Percentiles rank a stretch among this genome's conserved stretches.
These are phyloP conservation scores for Nothocercus nigrocapillus DNA, from an alignment of 2,113 vertebrate genomes.

Conservation along the genomic window DNA sequence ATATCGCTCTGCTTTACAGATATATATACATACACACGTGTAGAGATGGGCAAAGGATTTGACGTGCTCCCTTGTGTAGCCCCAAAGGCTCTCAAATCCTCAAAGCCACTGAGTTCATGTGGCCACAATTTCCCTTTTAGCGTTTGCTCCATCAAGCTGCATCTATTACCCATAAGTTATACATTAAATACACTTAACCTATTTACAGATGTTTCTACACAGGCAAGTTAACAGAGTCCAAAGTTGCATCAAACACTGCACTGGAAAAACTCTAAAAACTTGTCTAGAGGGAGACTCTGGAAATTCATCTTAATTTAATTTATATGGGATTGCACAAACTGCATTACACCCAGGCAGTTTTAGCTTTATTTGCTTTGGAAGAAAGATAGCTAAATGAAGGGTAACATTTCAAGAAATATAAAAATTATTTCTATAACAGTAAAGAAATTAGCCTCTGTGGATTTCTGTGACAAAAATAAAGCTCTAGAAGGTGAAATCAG, in stretches of 20 bases:
- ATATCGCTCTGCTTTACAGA: background rate
- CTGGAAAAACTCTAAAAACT: background rate
- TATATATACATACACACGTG: fast-evolving
- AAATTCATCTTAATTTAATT: background rate
- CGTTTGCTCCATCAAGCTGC: background rate
- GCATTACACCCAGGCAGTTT: background rate
- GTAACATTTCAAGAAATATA: background rate
- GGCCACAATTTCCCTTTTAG: background rate
- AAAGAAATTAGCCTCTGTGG: background rate
- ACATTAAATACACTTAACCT: background rate
- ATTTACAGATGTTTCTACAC: background rate
- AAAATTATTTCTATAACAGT: background rate
- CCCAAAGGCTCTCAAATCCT: background rate
- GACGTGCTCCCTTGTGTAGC: background rate
- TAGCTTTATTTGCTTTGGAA: background rate
- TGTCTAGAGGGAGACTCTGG: background rate
- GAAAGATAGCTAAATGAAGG: background rate
- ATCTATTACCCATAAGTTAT: background rate
- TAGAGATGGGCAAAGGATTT: background rate
- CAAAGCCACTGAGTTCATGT: background rate
- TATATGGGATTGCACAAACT: background rate
- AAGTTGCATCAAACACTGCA: background rate
- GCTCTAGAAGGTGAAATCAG: background rate
- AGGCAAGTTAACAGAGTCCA: background rate
- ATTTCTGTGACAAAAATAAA: background rate